A percentile compares a stretch with the other conserved stretches of the same genome.
Evolutionary conservation across 2,888 invertebrate species (phyloP).

Genomic region (Thecocarcelia acutangulata): DNA sequence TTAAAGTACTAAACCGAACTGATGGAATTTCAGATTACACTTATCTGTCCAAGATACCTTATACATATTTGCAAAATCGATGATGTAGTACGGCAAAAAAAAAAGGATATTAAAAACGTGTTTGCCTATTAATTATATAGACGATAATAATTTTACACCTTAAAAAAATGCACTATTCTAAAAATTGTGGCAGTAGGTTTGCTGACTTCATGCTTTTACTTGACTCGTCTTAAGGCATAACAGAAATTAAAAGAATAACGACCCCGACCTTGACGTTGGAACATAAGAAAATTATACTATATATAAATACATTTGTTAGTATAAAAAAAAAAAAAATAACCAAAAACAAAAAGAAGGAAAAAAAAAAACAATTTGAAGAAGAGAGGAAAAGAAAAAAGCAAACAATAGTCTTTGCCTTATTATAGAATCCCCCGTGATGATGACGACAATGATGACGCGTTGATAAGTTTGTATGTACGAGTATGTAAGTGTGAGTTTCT

Average conservation of each 20-base stretch:
- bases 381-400: constrained; percentile 53
- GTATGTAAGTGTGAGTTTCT: constrained; percentile 14
- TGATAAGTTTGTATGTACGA: constrained; percentile 18
- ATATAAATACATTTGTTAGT: too few relatives aligned
- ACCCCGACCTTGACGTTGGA: constrained; percentile 75
- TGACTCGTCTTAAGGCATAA: constrained; percentile 59
- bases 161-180: too few relatives aligned
- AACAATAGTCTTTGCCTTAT: constrained; percentile 66
- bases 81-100: too few relatives aligned
- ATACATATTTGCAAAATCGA: too few relatives aligned
- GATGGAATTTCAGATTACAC: too few relatives aligned
- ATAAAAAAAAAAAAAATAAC: not conserved
- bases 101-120: too few relatives aligned
- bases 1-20: too few relatives aligned
- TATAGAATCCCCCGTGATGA: constrained; percentile 63
- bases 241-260: constrained; percentile 76
- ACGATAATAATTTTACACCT: too few relatives aligned
- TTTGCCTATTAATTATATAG: too few relatives aligned
- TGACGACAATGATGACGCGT: constrained; percentile 42
- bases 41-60: too few relatives aligned
- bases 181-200: constrained; percentile 69
- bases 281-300: constrained; percentile 8
- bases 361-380: constrained; percentile 14
- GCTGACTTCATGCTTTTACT: constrained; percentile 41
- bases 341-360: constrained; percentile 56